Percentiles rank a stretch among this genome's conserved stretches.
Evolutionary conservation across 2,797 vertebrate genomes (phyloP).

Genomic region (Phylloscopus collybita): DNA sequence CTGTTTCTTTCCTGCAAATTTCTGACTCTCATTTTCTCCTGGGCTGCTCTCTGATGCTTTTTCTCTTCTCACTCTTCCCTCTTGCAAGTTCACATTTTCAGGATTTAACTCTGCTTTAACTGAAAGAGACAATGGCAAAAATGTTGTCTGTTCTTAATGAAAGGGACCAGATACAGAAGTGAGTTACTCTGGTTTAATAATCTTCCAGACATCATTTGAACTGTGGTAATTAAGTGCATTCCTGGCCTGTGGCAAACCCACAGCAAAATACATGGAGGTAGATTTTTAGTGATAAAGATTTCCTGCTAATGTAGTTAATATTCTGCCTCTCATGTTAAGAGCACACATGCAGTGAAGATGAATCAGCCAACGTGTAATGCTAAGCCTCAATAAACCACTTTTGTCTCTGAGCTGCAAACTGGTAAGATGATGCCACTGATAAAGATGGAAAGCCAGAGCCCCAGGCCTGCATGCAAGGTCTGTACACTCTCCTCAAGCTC

Average conservation of each 20-base stretch:
- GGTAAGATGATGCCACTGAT: background rate
- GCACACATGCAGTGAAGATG: background rate
- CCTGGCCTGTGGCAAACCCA: background rate
- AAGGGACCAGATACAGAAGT: background rate
- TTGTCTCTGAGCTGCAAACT: background rate
- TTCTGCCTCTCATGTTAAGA: background rate
- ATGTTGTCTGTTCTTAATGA: background rate
- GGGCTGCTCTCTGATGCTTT: background rate
- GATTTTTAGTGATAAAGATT: background rate
- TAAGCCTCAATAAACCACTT: background rate
- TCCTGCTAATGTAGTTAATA: background rate
- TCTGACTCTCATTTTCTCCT: background rate
- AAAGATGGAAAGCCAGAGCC: background rate
- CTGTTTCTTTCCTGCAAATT: background rate
- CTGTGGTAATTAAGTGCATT: background rate
- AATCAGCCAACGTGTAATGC: background rate
- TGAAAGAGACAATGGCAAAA: background rate
- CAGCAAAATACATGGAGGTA: background rate
- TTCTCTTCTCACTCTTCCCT: background rate
- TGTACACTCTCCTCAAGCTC: background rate
- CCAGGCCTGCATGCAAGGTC: background rate
- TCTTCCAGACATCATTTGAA: background rate
- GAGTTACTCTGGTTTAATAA: background rate
- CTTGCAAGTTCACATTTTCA: background rate
- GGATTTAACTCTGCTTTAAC: background rate